Percentiles rank a stretch among this genome's conserved stretches.
Conservation (phyloP, 1,140 invertebrate species). For the Pseudomyrmex cubaensis region DNA sequence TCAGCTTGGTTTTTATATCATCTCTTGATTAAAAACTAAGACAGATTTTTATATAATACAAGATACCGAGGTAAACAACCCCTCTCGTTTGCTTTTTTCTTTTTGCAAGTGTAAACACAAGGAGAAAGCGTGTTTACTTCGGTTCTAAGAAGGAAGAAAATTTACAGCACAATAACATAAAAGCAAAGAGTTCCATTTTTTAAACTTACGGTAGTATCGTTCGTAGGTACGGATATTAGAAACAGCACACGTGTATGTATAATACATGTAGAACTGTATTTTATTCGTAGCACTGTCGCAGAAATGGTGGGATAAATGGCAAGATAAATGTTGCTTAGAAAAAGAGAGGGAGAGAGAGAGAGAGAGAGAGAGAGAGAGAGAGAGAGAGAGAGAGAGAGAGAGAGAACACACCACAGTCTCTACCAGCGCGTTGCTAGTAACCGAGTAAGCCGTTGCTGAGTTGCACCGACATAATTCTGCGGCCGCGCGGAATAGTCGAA, state of each 20-base stretch:
- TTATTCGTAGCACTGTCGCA: background rate
- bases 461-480: constrained; percentile 33
- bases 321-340: no score
- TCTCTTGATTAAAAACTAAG: no score
- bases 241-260: background rate
- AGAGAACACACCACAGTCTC: background rate
- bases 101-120: background rate
- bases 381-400: background rate
- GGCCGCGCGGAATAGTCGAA: constrained; percentile 23
- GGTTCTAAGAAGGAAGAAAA: constrained; percentile 16
- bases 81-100: background rate
- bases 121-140: background rate
- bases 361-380: background rate
- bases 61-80: background rate
- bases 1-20: no score
- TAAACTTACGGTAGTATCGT: constrained; percentile 8
- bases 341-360: background rate
- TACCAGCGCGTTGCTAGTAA: constrained; percentile 18
- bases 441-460: constrained; percentile 2
- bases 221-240: background rate
- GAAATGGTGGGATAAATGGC: background rate
- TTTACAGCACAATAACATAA: constrained; percentile 26
- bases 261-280: background rate
- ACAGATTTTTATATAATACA: background rate
- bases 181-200: background rate